Evolutionary conservation across 2,888 invertebrate species (phyloP), one percentile per base, ranked within the genome.

Genomic region (Spodoptera littoralis): DNA sequence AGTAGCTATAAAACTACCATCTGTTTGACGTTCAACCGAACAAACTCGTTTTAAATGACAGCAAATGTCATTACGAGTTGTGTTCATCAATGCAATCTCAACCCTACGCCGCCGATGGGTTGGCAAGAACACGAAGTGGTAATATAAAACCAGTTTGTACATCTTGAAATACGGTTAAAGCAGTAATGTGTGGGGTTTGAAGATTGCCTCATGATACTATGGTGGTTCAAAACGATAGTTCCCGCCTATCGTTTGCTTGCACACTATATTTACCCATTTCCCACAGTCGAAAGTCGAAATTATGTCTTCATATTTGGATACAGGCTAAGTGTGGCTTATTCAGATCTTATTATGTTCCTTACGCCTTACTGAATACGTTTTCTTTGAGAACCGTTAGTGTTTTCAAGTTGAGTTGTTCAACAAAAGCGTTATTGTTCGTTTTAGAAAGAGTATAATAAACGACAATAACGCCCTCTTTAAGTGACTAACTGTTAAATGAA

Each of bases 261-360:
- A 30, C 52, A 30, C 52, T 70, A 53, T 73, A 68, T 4, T 70
- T 73, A 73, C 41, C 48, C 43, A 68, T 70, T 73, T 73, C 73
- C 52, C 68, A 73, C 68, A 52, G 73, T 70, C 30, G 67, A 67
- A 73, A 73, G 55, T 60, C 36, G 43, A 46, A 67, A 61, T 73
- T 44, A 53, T 56, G 36, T 24, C 18, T 24, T 67, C 52, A 61
- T 56, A 52, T 73, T 67, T 60, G 45, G 30, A 41, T 46, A 11
- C 9, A 30, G 30, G 51, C 22, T 58, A 68, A 71, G 49, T 65
- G 30, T 60, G n/a, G 53, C 13, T 44, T 51, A 4, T 11, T 11
- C 18, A 12, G 11, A 8, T 42, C 18, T 45, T 53, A 59, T 50
- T 53, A 45, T 12, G 12, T 36, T 18, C 11, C 42, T 49, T 18